These are phyloP conservation scores for Rousettus madagascariensis DNA, from an alignment of 2,797 vertebrate genomes.

Conservation along the genomic window DNA sequence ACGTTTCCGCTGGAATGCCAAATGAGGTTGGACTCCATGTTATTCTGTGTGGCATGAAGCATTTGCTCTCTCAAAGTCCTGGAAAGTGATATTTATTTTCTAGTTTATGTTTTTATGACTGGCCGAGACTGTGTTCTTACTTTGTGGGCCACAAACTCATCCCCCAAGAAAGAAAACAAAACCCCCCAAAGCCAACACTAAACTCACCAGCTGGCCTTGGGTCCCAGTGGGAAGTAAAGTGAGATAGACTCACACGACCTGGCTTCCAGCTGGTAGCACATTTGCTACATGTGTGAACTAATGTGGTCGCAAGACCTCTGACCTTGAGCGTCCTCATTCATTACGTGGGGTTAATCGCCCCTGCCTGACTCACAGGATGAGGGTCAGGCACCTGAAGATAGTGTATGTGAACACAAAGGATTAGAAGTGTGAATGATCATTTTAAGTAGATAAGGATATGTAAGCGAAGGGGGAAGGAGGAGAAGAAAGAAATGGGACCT, in stretches of 20 bases:
- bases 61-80: neutral
- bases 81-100: slow-evolving; percentile 34
- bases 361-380: neutral
- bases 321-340: neutral
- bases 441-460: neutral
- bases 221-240: neutral
- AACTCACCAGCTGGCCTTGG: neutral
- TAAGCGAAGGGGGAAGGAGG: neutral
- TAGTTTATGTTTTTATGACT: slow-evolving; percentile 4
- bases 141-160: slow-evolving; percentile 37
- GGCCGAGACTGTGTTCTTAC: neutral
- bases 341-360: neutral
- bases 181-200: neutral
- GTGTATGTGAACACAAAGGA: neutral
- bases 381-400: neutral
- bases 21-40: neutral
- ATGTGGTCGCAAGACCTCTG: neutral
- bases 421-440: neutral
- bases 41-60: neutral
- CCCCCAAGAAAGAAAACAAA: slow-evolving; percentile 37
- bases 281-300: neutral
- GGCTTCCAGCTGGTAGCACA: neutral
- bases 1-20: neutral
- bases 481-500: neutral
- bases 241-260: neutral